Evolutionary conservation across 92 coral and sea anemone species (phyloP).

Genomic region (Virgularia gustaviana): DNA sequence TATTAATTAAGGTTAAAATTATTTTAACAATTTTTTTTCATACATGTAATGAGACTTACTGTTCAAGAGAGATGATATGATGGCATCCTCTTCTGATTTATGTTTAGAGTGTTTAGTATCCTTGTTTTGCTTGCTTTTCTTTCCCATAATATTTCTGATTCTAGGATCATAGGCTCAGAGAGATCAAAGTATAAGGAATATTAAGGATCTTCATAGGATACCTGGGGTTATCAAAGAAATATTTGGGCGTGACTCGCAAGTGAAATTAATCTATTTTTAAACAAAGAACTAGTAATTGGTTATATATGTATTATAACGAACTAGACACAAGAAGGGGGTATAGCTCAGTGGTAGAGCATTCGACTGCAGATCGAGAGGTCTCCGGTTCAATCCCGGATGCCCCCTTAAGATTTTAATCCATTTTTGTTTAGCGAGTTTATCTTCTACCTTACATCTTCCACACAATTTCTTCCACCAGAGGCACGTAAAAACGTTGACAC

Average conservation of each 20-base stretch:
- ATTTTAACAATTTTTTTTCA: neutral
- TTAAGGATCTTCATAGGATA: too few relatives aligned
- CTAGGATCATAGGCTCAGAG: neutral
- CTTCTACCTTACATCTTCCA: too few relatives aligned
- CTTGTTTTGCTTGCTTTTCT: constrained; percentile 25
- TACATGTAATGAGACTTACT: constrained; percentile 4
- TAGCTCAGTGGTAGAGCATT: constrained; percentile 95
- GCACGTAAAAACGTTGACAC: too few relatives aligned
- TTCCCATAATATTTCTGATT: constrained; percentile 8
- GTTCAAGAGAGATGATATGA: constrained; percentile 17
- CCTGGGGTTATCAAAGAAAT: too few relatives aligned
- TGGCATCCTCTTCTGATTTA: constrained; percentile 35
- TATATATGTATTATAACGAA: neutral
- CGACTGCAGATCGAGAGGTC: constrained; percentile 63
- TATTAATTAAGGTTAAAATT: too few relatives aligned
- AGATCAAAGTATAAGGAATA: too few relatives aligned
- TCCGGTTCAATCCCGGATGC: constrained; percentile 59
- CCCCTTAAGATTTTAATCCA: constrained; percentile 24
- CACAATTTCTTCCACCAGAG: too few relatives aligned
- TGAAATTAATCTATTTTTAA: neutral
- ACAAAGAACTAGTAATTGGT: neutral
- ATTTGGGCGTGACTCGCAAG: too few relatives aligned
- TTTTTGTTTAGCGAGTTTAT: too few relatives aligned
- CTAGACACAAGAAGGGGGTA: constrained; percentile 46
- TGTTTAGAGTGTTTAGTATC: constrained; percentile 4